Conservation (phyloP, 2,888 invertebrate species). For the Apeira syringaria region DNA sequence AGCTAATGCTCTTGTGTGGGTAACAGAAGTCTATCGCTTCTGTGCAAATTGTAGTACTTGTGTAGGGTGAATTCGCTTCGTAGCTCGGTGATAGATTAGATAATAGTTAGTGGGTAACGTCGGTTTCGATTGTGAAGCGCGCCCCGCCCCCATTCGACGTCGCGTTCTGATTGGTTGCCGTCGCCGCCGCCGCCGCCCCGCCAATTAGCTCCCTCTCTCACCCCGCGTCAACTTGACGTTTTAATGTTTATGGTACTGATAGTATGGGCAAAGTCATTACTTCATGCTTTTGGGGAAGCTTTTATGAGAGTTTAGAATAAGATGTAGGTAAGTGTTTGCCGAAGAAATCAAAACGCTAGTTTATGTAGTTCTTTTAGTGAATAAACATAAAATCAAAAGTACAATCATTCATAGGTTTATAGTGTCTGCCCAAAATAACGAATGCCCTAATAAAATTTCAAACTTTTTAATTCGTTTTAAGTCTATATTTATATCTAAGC, state of each 20-base stretch:
- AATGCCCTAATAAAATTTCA: too few relatives aligned
- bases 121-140: constrained; percentile 59
- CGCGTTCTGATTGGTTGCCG: constrained; percentile 61
- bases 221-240: constrained; percentile 72
- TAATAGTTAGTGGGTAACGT: constrained; percentile 46
- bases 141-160: constrained; percentile 62
- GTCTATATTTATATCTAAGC: too few relatives aligned
- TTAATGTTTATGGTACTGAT: constrained; percentile 70
- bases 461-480: too few relatives aligned
- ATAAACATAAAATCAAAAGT: too few relatives aligned
- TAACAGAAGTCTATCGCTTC: background rate
- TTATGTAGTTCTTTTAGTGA: too few relatives aligned
- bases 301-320: too few relatives aligned
- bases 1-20: background rate
- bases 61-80: constrained; percentile 68
- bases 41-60: background rate
- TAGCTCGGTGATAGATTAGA: constrained; percentile 45
- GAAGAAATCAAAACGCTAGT: too few relatives aligned
- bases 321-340: too few relatives aligned
- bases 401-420: too few relatives aligned
- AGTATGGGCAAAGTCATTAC: constrained; percentile 35
- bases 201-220: constrained; percentile 68
- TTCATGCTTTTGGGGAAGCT: constrained; percentile 3
- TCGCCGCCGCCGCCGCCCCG: constrained; percentile 74
- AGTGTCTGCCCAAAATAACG: too few relatives aligned